Base-by-base conservation (phyloP, 64 coral and sea anemone genomes). In the Porites australiensis region DNA sequence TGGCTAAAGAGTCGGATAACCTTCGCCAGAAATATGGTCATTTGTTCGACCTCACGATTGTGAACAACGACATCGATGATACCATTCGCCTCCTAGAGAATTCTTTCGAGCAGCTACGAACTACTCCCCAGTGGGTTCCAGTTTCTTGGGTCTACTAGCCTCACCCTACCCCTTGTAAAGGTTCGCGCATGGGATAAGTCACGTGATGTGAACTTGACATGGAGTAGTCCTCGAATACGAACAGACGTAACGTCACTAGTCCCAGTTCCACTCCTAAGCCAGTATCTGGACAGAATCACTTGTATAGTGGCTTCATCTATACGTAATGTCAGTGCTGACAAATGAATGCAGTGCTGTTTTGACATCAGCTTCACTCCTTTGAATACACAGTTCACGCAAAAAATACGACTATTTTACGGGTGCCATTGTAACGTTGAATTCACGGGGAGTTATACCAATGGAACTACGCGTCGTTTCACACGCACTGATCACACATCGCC, bases 51-150 rank as follows among this genome's bases (percentile, higher is more conserved):
- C 75, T 97, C 44, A 97, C 92, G 70, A 94, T 97, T 55, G 86
- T 93, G 47, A 97, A 97, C 82, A 94, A 97, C 58, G 95, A 97
- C 49, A 97, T 97, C 58, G 95, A 97, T 75, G 95, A 97, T 18
- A 97, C 95, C 2, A 97, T 97, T 70, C 67, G 44, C 58, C 82
- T 91, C 13, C 88, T 97, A 50, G 95, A 97, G 44, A 83, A 90
- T 87, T 70, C 92, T 19, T 88, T 97, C 50, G 92, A 85, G 7
- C 71, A 59, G 10, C 83, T 97, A 54, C 72, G 76, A 9, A 82
- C 64, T n/a, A 91, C 79, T 6, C 85, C 89, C 10, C 95, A 97
- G 67, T 97, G 95, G 95, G 95, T 97, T 27, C 95, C 95, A 4
- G 83, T 97, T 58, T 91, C 74, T 71, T 97, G 95, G 95, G 94